Evolutionary conservation across 2,888 invertebrate genomes (phyloP).

Genomic region (Coleophora deauratella): DNA sequence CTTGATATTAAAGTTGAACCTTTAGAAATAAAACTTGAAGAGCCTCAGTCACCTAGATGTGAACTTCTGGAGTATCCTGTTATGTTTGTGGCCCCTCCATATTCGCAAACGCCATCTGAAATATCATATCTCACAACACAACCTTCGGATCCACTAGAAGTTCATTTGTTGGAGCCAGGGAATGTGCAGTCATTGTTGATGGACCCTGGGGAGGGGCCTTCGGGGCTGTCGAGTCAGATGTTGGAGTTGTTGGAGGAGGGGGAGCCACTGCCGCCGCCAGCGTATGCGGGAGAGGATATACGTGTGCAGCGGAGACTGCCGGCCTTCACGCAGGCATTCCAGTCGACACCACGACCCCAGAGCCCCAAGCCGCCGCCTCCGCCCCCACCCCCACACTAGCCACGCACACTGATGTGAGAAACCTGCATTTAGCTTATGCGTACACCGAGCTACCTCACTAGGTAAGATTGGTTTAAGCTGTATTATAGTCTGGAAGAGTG

Average conservation of each 20-base stretch:
- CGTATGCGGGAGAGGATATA: slow-evolving; percentile 42
- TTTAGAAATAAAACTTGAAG: slow-evolving; percentile 43
- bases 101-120: slow-evolving; percentile 41
- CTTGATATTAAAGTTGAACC: slow-evolving; percentile 54
- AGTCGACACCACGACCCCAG: slow-evolving; percentile 55
- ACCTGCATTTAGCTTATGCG: slow-evolving; percentile 61
- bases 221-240: slow-evolving; percentile 45
- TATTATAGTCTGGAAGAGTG: slow-evolving; percentile 50
- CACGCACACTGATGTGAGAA: slow-evolving; percentile 26
- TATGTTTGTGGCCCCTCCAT: slow-evolving; percentile 48
- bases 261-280: slow-evolving; percentile 26
- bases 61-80: slow-evolving; percentile 50
- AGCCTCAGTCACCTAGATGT: slow-evolving; percentile 41
- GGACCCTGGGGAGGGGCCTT: slow-evolving; percentile 63
- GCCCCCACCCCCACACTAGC: slow-evolving; percentile 58
- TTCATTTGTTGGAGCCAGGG: slow-evolving; percentile 45
- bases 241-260: slow-evolving; percentile 46
- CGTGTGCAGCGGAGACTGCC: slow-evolving; percentile 53
- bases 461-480: slow-evolving; percentile 66
- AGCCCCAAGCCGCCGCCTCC: slow-evolving; percentile 66
- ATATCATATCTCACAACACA: slow-evolving; percentile 39
- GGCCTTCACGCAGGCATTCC: slow-evolving; percentile 66
- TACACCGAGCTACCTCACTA: slow-evolving; percentile 67
- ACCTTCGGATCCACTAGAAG: slow-evolving; percentile 36
- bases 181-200: slow-evolving; percentile 47